Base-by-base conservation (phyloP, 2,888 invertebrate species). In the Mesochorus sp. region DNA sequence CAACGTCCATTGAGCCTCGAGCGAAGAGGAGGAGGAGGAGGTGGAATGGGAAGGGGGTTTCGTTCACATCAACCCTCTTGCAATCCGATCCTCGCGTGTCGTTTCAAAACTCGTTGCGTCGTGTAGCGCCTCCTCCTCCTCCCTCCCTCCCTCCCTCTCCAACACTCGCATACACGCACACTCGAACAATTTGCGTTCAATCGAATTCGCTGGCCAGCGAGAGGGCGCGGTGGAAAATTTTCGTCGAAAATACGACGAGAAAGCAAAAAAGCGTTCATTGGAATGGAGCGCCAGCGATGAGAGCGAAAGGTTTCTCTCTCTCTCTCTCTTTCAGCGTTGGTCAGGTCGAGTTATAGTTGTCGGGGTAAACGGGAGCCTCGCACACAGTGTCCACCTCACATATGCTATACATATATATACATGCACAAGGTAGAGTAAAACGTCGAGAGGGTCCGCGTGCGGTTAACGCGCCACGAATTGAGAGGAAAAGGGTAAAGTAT, bases 31-130 rank as follows among this genome's bases (percentile, higher is more conserved):
- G 42, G n/a, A n/a, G n/a, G n/a, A n/a, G n/a, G n/a, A n/a, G n/a
- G n/a, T n/a, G n/a, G n/a, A n/a, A n/a, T n/a, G n/a, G n/a, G n/a
- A n/a, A n/a, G n/a, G n/a, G n/a, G n/a, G n/a, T n/a, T n/a, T 53
- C 53, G 44, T 39, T 49, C 14, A 39, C 53, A 70, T 61, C 26
- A 61, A 39, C 62, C 42, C 66, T 59, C 66, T 64, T 55, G 67
- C 76, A 68, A 74, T 53, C 59, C 66, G 66, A 59, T 61, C 66
- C 70, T 66, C 64, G n/a, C n/a, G 24, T 61, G 71, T 79, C 70
- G 66, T 74, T 55, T 53, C 61, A 37, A 74, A 75, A 74, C 74
- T 79, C 70, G 74, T 70, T 68, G 70, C 44, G 42, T 31, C 57
- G 55, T 55, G 24, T 26, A 49, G 26, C 17, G 24, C 6, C n/a